Percentiles rank a stretch among this genome's conserved stretches.
phyloP scores from a whole-genome alignment of 2,797 vertebrate species.

The Acridotheres tristis region DNA sequence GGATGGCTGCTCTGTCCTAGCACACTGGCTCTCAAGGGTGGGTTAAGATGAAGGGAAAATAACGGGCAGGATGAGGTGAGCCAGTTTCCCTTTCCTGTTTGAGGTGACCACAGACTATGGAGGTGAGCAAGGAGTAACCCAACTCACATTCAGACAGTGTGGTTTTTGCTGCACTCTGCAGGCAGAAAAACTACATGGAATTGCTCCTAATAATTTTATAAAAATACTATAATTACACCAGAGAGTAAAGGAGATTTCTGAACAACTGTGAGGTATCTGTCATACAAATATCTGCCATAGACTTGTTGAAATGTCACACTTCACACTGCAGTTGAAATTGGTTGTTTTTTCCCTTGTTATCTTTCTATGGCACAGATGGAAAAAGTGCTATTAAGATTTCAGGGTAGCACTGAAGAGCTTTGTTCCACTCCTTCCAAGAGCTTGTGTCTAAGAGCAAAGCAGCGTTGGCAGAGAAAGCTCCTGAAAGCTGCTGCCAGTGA shows the following conservation, averaged over 20 bases:
- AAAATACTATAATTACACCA: background rate
- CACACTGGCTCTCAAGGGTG: background rate
- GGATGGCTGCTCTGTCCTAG: background rate
- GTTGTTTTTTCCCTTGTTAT: background rate
- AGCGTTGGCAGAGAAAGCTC: background rate
- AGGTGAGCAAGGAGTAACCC: background rate
- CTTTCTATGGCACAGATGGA: background rate
- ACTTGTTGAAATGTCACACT: background rate
- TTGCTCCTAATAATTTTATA: background rate
- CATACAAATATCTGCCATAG: background rate
- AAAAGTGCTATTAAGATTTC: background rate
- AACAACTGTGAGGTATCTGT: background rate
- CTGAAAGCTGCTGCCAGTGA: background rate
- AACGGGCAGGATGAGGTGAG: background rate
- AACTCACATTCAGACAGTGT: background rate
- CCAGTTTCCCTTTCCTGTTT: background rate
- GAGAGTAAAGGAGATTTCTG: background rate
- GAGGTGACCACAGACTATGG: background rate
- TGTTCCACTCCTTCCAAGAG: background rate
- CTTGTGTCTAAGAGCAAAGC: background rate
- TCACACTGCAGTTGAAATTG: background rate
- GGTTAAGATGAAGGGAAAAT: background rate
- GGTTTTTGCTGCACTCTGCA: constrained; percentile 48
- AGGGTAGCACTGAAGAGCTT: background rate
- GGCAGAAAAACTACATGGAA: constrained; percentile 18